Conservation (phyloP, 2,888 invertebrate species). For the Drosophila gaucha region DNA sequence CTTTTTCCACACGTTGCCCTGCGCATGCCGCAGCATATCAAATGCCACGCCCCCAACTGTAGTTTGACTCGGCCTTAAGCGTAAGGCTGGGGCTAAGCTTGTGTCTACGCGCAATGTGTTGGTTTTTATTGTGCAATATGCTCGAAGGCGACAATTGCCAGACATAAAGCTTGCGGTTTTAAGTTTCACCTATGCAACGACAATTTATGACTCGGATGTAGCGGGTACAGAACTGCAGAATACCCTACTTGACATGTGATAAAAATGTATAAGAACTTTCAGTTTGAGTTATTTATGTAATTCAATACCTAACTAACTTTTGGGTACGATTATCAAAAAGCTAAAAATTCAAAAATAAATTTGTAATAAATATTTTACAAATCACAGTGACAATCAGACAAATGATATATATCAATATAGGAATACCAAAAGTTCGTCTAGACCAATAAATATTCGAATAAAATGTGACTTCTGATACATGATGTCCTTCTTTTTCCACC, state of each 20-base stretch:
- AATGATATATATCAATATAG: not conserved
- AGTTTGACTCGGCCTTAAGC: not conserved
- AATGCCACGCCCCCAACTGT: not conserved
- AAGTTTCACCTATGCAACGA: constrained; percentile 12
- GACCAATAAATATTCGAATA: not conserved
- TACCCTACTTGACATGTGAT: not conserved
- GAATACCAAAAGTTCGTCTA: not conserved
- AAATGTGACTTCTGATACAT: not conserved
- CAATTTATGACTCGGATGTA: not conserved
- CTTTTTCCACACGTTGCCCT: constrained; percentile 11
- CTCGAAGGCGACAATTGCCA: constrained; percentile 54
- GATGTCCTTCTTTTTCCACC: no score
- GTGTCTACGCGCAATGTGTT: constrained; percentile 48
- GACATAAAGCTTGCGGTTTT: constrained; percentile 47
- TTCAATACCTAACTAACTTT: no score
- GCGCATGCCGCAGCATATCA: constrained; percentile 15
- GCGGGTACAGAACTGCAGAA: not conserved
- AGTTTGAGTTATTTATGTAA: no score
- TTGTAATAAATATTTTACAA: not conserved
- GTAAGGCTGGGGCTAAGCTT: constrained; percentile 17
- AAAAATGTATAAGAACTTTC: not conserved
- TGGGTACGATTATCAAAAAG: no score
- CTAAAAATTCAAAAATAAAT: not conserved
- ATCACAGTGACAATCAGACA: not conserved
- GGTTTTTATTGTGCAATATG: constrained; percentile 49